phyloP scores from a whole-genome alignment of 35 echinoderm and acorn worm species.

The Apostichopus parvimensis region DNA sequence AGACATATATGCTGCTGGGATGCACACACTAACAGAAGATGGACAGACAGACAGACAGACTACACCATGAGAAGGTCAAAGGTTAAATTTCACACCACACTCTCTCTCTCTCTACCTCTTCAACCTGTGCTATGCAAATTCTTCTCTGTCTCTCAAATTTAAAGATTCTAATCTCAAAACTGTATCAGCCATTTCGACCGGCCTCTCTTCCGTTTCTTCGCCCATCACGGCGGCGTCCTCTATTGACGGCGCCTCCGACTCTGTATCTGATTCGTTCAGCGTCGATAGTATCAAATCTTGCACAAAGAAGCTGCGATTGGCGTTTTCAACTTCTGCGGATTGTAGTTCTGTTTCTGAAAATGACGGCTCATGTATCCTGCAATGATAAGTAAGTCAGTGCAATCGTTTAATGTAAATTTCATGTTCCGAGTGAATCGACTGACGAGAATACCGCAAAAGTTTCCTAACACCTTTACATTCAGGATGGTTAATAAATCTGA shows the following conservation, averaged over 20 bases:
- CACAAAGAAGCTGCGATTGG: conserved; percentile 98
- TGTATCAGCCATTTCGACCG: conserved; percentile 49
- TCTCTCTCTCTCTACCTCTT: not conserved
- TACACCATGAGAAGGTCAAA: conserved; percentile 37
- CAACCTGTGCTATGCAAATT: conserved; percentile 83
- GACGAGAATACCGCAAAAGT: too few relatives aligned
- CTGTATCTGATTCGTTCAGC: conserved; percentile 87
- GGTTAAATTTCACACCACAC: not conserved
- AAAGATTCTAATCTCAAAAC: conserved; percentile 85
- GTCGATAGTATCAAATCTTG: conserved; percentile 98
- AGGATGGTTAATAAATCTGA: too few relatives aligned
- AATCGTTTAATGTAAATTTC: too few relatives aligned
- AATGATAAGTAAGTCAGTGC: not conserved
- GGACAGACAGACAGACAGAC: conserved; percentile 39
- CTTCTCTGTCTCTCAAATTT: conserved; percentile 91
- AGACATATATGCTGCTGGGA: not conserved
- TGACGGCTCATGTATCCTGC: conserved; percentile 95
- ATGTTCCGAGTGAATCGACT: too few relatives aligned
- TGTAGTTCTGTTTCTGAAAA: conserved; percentile 90
- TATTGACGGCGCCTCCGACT: conserved; percentile 62
- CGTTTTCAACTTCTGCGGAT: conserved; percentile 84
- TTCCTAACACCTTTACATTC: too few relatives aligned
- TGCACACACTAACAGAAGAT: conserved; percentile 49
- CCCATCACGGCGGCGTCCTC: conserved; percentile 38
- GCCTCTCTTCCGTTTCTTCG: conserved; percentile 57